Conservation (phyloP, 1,140 invertebrate genomes). For the Campoletis sonorensis region DNA sequence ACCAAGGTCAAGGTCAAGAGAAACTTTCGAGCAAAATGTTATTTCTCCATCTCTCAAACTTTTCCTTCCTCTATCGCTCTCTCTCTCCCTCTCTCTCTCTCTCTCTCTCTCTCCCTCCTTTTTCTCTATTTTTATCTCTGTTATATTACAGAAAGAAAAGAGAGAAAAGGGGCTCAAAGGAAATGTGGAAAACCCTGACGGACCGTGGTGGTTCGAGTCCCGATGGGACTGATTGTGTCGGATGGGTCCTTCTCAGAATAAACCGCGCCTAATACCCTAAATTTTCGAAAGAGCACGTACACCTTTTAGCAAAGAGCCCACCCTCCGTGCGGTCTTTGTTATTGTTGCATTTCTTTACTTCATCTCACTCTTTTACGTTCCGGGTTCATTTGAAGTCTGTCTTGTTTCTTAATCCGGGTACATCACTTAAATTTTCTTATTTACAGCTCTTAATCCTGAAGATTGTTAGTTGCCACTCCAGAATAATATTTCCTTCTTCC, state of each 20-base stretch:
- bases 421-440: neutral
- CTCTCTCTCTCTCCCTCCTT: too few relatives aligned
- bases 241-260: slow-evolving; percentile 29
- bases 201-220: slow-evolving; percentile 7
- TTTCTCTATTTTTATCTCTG: neutral
- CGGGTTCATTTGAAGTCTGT: neutral
- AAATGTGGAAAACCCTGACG: slow-evolving; percentile 11
- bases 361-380: neutral
- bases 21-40: slow-evolving; percentile 7
- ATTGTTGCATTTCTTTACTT: neutral
- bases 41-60: too few relatives aligned
- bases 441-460: neutral
- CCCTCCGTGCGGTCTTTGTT: neutral
- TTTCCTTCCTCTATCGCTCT: neutral
- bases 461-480: neutral
- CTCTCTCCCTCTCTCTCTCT: neutral
- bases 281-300: slow-evolving; percentile 16
- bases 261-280: slow-evolving; percentile 16
- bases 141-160: neutral
- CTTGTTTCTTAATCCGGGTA: neutral
- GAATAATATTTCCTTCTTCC: too few relatives aligned
- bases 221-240: slow-evolving; percentile 20
- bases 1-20: neutral
- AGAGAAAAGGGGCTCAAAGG: neutral
- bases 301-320: slow-evolving; percentile 5